A percentile compares a stretch with the other conserved stretches of the same genome.
Conservation (phyloP, 2,888 invertebrate species). For the Panopea generosa region DNA sequence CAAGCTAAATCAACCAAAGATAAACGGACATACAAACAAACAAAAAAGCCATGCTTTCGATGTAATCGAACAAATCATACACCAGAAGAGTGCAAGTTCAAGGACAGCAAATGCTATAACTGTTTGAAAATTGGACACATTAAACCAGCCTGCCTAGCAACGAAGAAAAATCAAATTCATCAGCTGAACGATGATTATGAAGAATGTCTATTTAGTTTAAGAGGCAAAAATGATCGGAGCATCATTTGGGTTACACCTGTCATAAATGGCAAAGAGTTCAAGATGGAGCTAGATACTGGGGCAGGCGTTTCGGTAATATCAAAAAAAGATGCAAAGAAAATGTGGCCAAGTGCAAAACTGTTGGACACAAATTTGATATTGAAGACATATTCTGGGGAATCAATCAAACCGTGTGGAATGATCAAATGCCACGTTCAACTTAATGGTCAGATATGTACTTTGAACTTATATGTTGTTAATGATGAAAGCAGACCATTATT, state of each 20-base stretch:
- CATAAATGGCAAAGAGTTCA: constrained; percentile 32
- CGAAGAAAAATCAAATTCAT: neutral
- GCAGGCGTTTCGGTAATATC: constrained; percentile 55
- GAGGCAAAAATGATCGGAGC: neutral
- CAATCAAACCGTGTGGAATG: constrained; percentile 18
- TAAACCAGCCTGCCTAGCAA: neutral
- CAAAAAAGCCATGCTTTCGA: neutral
- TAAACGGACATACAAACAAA: too few species aligned
- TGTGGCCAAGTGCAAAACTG: constrained; percentile 9
- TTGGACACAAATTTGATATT: constrained; percentile 28
- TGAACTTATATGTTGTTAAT: constrained; percentile 47
- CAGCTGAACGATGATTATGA: neutral
- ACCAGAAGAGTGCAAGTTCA: neutral
- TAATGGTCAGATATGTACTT: constrained; percentile 5
- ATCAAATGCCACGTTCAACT: constrained; percentile 33
- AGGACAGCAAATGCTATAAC: neutral
- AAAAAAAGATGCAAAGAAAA: constrained; percentile 19
- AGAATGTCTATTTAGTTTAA: constrained; percentile 2
- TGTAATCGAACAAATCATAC: neutral
- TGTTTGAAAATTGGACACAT: neutral
- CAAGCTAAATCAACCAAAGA: too few species aligned
- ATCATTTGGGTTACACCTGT: constrained; percentile 16
- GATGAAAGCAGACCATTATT: constrained; percentile 47
- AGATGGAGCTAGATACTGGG: constrained; percentile 65
- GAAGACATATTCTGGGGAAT: constrained; percentile 51